Evolutionary conservation across 2,113 vertebrate genomes (phyloP).

Genomic region (Psittacula cyanocephala): DNA sequence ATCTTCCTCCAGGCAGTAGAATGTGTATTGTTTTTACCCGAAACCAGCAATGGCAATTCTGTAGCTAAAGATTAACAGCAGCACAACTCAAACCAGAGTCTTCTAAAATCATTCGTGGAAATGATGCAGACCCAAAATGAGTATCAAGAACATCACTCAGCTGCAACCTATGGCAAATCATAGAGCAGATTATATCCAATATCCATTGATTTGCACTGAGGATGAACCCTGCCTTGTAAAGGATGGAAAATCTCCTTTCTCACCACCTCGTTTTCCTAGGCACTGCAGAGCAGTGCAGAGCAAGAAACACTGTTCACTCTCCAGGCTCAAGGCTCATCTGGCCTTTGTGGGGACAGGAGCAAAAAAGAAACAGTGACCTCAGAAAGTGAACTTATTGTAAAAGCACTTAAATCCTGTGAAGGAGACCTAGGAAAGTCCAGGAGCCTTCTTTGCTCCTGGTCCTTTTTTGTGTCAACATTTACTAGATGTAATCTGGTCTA

Average conservation of each 20-base stretch:
- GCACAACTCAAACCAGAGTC: not conserved
- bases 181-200: not conserved
- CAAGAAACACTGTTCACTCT: not conserved
- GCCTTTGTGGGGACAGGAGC: not conserved
- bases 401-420: not conserved
- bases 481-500: not conserved
- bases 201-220: not conserved
- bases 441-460: not conserved
- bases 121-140: not conserved
- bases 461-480: not conserved
- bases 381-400: not conserved
- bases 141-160: not conserved
- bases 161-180: not conserved
- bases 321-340: not conserved
- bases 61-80: not conserved
- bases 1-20: not conserved
- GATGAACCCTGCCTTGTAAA: not conserved
- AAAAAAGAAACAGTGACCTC: not conserved
- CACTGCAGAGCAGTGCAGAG: not conserved
- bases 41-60: not conserved
- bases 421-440: not conserved
- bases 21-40: not conserved
- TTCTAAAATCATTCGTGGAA: not conserved
- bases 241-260: not conserved
- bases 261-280: not conserved